Conservation (phyloP, 2,797 vertebrate genomes). For the Spinus olivaceus region DNA sequence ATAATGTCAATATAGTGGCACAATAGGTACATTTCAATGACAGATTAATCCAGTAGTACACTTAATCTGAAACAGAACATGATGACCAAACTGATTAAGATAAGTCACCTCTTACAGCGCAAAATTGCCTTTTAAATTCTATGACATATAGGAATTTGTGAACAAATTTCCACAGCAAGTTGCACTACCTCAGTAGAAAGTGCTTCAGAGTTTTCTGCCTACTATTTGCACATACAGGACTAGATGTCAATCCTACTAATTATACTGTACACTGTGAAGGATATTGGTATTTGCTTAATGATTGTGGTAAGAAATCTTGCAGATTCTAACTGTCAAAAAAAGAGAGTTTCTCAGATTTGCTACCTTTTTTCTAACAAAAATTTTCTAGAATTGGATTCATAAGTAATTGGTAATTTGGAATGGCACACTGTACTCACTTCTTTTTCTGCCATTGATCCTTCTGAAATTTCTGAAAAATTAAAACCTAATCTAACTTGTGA, state of each 20-base stretch:
- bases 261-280: not conserved
- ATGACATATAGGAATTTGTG: not conserved
- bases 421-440: not conserved
- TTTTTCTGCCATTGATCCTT: not conserved
- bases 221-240: not conserved
- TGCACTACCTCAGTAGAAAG: not conserved
- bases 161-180: not conserved
- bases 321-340: not conserved
- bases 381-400: not conserved
- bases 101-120: not conserved
- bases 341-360: not conserved
- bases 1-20: not conserved
- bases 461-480: not conserved
- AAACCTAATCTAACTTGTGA: not conserved
- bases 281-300: not conserved
- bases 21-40: not conserved
- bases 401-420: not conserved
- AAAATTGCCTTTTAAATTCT: not conserved
- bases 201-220: not conserved
- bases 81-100: not conserved
- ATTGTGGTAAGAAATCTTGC: not conserved
- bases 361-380: not conserved
- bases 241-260: not conserved
- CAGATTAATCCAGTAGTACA: not conserved
- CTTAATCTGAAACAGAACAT: not conserved